phyloP scores from a whole-genome alignment of 2,113 vertebrate genomes.

The Neolamprologus kungweensis region DNA sequence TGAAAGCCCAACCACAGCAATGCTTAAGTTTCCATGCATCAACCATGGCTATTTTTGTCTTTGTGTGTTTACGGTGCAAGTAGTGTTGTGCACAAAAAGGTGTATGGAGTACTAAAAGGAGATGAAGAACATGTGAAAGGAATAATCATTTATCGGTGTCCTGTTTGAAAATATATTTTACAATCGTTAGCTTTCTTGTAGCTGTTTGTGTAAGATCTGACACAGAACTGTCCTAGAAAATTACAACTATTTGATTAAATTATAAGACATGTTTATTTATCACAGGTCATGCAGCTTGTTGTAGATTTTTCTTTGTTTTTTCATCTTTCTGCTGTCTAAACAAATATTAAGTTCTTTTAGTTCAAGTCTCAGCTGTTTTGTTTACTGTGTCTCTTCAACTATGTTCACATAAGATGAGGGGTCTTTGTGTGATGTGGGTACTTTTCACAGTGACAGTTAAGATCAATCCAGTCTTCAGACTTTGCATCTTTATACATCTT shows the following conservation, averaged over 20 bases:
- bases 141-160: background rate
- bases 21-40: background rate
- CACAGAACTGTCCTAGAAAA: accelerated
- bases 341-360: background rate
- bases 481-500: accelerated
- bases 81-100: background rate
- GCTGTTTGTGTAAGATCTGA: background rate
- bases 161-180: accelerated
- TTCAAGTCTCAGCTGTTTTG: background rate
- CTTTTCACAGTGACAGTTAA: background rate
- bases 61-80: background rate
- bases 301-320: background rate
- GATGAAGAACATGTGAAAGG: accelerated
- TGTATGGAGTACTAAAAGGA: accelerated
- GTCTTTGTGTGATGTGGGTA: background rate
- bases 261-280: accelerated
- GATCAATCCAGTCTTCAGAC: accelerated
- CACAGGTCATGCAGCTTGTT: accelerated
- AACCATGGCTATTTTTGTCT: background rate
- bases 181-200: accelerated
- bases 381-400: background rate
- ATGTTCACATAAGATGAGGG: background rate
- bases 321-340: accelerated
- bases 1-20: background rate
- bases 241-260: background rate